Percentiles rank a stretch among this genome's conserved stretches.
phyloP scores from a whole-genome alignment of 2,797 vertebrate genomes.

The Falco concolor region DNA sequence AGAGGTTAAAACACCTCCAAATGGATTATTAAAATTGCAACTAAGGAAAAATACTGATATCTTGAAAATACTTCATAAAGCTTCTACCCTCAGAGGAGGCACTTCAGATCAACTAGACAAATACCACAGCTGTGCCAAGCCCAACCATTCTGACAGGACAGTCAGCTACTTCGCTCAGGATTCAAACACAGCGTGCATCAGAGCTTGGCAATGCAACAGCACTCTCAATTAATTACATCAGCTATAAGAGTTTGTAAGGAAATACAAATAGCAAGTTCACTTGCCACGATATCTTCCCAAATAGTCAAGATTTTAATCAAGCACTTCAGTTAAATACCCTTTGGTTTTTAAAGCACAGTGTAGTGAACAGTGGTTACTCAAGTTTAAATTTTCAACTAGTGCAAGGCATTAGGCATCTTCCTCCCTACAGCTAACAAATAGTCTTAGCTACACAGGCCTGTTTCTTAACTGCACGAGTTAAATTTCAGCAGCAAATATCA shows the following conservation, averaged over 20 bases:
- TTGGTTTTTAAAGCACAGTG: not conserved
- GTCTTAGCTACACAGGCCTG: not conserved
- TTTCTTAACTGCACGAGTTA: not conserved
- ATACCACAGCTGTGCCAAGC: not conserved
- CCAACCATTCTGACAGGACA: not conserved
- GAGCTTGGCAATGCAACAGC: not conserved
- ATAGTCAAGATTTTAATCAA: not conserved
- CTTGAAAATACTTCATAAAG: not conserved
- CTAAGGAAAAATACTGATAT: not conserved
- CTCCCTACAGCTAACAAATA: not conserved
- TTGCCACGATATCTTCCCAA: not conserved
- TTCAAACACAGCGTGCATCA: fast-evolving
- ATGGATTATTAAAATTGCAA: not conserved
- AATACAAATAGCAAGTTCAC: not conserved
- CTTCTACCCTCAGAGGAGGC: not conserved
- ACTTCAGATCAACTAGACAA: not conserved
- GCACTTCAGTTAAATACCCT: not conserved
- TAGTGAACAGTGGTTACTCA: not conserved
- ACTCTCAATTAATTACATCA: not conserved
- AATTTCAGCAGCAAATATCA: not conserved
- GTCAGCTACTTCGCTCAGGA: not conserved
- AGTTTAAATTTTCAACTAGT: not conserved
- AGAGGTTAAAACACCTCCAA: not conserved
- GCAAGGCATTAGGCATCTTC: not conserved
- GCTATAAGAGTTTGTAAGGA: not conserved